Evolutionary conservation across 2,113 vertebrate genomes (phyloP), one percentile per base, ranked within the genome.

Genomic region (Podilymbus podiceps): DNA sequence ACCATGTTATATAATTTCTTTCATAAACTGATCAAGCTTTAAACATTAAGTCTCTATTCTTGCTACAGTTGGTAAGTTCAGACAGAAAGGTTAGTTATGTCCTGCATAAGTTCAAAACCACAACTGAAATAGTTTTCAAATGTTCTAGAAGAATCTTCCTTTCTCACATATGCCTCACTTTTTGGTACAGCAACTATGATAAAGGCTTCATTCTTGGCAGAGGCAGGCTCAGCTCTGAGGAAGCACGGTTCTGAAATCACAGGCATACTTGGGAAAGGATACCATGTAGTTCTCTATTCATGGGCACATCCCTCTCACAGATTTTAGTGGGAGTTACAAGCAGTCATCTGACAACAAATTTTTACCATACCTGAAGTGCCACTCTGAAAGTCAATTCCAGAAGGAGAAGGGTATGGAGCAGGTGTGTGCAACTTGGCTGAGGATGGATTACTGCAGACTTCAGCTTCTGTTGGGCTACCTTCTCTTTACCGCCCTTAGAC

Each of bases 21-120:
- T 96, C 87, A 95, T 95, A 86, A 92, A 95, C 28, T 77, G 30
- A 31, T 89, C 28, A 82, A 27, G 21, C 55, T 96, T 95, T 89
- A 87, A 87, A 60, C 60, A 78, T 84, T 78, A 89, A 85, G 58
- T 50, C 20, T 55, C 55, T 89, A 9, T 79, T 85, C 69, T 69
- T 82, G 58, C 38, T 90, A 40, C 46, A 69, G 0, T 53, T 69
- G 27, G 15, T 72, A 82, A 84, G 64, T 79, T 88, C 31, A 62
- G 75, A 46, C 22, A 53, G 40, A 64, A 85, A 44, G 12, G 8
- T 89, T 87, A 78, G 49, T 49, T 87, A 64, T 1, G 6, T 68
- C 35, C 30, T 89, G 7, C n/a, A 10, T 78, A 60, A 81, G 76
- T 87, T 94, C 86, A 82, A 89, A 95, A 40, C 15, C 8, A 67